These are phyloP conservation scores for Enteromius trimaculatus DNA, from an alignment of 2,797 vertebrate species.

Conservation along the genomic window DNA sequence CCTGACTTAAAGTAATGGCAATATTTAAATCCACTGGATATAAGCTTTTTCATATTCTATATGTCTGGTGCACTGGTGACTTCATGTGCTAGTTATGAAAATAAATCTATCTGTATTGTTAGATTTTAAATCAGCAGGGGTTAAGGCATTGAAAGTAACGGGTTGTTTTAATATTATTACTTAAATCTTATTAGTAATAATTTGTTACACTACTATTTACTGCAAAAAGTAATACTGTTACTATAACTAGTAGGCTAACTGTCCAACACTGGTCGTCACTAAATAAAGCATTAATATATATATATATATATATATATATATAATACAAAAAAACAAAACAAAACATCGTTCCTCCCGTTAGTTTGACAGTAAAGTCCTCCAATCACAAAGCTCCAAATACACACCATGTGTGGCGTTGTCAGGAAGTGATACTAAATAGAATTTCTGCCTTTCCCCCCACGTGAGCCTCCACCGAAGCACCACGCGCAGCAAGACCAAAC, in stretches of 20 bases:
- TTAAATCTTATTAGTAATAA: background rate
- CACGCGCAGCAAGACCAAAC: slow-evolving; percentile 55
- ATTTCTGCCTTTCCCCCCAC: slow-evolving; percentile 45
- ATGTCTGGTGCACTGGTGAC: too few relatives aligned
- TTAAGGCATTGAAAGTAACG: background rate
- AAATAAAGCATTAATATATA: background rate
- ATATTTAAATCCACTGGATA: background rate
- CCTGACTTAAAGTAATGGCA: background rate
- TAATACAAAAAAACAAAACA: background rate
- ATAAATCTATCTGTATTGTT: background rate
- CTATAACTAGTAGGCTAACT: too few relatives aligned
- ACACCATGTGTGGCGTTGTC: slow-evolving; percentile 41
- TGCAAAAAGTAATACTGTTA: background rate
- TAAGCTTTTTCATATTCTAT: background rate
- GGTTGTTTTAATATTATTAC: background rate
- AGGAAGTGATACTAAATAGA: slow-evolving; percentile 58
- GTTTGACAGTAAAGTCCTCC: slow-evolving; percentile 26
- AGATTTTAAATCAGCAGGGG: background rate
- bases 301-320: too few relatives aligned
- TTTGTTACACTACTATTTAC: background rate
- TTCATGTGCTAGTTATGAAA: background rate
- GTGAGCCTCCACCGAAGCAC: slow-evolving; percentile 55
- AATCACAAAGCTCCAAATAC: slow-evolving; percentile 37
- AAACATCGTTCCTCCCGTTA: background rate
- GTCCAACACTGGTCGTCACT: background rate